Evolutionary conservation across 2,113 vertebrate species (phyloP).

Genomic region (Cygnus buccinator): DNA sequence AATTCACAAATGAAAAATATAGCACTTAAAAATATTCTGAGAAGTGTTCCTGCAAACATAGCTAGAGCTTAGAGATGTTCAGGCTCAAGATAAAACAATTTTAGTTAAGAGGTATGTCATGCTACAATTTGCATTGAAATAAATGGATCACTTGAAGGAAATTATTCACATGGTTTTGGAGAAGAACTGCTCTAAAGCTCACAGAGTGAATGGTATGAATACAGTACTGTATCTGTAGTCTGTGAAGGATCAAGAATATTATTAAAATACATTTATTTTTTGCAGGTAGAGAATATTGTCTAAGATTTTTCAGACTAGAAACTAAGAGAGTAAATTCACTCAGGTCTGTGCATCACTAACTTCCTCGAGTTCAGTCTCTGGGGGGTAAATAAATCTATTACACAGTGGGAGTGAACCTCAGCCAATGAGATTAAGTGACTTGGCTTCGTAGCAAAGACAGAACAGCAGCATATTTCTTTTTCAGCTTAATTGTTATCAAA

Average conservation of each 20-base stretch:
- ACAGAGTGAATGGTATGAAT: neutral
- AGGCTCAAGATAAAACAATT: neutral
- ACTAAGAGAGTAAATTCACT: neutral
- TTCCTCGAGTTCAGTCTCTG: neutral
- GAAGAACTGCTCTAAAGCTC: neutral
- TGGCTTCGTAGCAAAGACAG: neutral
- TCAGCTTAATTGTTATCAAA: neutral
- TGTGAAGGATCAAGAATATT: neutral
- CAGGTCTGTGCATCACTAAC: neutral
- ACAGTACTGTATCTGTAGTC: neutral
- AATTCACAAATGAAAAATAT: neutral
- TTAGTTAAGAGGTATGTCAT: neutral
- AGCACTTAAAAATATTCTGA: neutral
- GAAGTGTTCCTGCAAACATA: neutral
- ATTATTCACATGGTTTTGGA: neutral
- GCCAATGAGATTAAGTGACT: neutral
- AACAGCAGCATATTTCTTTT: conserved; percentile 1
- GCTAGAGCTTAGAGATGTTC: neutral
- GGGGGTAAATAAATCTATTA: neutral
- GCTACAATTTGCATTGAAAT: neutral
- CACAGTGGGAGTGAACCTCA: neutral
- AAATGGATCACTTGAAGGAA: neutral
- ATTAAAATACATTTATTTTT: neutral
- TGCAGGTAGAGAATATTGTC: neutral
- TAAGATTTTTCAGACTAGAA: neutral